Evolutionary conservation across 2,113 vertebrate species (phyloP).

Genomic region (Prionailurus viverrinus): DNA sequence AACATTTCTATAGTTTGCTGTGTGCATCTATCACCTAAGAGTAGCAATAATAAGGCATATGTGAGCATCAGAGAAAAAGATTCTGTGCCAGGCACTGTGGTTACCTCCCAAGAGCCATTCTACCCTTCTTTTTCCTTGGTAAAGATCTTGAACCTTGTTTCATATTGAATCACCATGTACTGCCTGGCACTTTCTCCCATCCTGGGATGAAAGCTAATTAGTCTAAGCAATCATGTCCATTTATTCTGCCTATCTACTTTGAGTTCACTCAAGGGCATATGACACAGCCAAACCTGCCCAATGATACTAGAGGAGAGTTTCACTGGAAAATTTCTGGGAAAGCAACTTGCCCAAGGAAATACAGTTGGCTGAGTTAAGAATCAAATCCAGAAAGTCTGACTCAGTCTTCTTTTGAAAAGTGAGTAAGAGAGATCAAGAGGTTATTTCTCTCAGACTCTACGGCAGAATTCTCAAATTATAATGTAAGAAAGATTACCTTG

Average conservation of each 20-base stretch:
- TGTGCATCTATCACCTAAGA: not conserved
- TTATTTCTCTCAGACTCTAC: not conserved
- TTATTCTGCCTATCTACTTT: constrained; percentile 10
- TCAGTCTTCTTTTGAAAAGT: not conserved
- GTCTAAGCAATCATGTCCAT: constrained; percentile 12
- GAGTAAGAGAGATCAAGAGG: not conserved
- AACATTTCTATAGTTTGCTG: not conserved
- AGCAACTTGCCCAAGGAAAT: not conserved
- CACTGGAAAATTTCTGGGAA: not conserved
- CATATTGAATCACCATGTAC: not conserved
- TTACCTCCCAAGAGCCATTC: not conserved
- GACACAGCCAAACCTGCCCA: not conserved
- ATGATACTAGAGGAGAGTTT: not conserved
- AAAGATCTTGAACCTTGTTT: constrained; percentile 44
- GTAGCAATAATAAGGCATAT: not conserved
- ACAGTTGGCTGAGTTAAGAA: not conserved
- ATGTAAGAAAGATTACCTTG: not conserved
- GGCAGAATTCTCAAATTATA: not conserved
- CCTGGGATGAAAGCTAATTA: constrained; percentile 50
- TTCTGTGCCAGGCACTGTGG: not conserved
- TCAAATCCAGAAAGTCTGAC: not conserved
- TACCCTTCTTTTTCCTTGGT: not conserved
- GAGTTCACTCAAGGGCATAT: constrained; percentile 32
- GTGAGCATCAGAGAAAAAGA: not conserved
- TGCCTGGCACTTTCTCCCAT: not conserved